These are phyloP conservation scores for Himalopsyche phryganea DNA, from an alignment of 1,140 invertebrate genomes.

Conservation along the genomic window DNA sequence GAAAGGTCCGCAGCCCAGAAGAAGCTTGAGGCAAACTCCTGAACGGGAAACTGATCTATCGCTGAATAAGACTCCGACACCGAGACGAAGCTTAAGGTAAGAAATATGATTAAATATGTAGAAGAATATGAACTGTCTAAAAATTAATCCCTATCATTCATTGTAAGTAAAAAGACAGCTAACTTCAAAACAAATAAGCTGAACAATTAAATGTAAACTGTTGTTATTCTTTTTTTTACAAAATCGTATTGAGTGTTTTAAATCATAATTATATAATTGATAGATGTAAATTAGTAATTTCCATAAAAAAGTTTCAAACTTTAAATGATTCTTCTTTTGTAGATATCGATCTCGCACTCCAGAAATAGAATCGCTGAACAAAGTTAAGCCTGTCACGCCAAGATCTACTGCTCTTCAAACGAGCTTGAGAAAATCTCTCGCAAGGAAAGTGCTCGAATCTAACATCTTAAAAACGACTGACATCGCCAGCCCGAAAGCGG, in stretches of 20 bases:
- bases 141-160: too few species aligned
- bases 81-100: slow-evolving; percentile 13
- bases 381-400: slow-evolving; percentile 1
- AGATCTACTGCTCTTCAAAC: slow-evolving; percentile 33
- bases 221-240: too few species aligned
- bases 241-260: too few species aligned
- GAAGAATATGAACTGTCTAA: too few species aligned
- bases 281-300: too few species aligned
- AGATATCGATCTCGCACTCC: slow-evolving; percentile 43
- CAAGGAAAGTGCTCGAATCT: slow-evolving; percentile 44
- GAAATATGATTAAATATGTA: neutral
- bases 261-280: too few species aligned
- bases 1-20: slow-evolving; percentile 5
- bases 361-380: slow-evolving; percentile 30
- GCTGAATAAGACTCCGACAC: neutral
- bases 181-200: too few species aligned
- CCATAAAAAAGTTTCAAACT: neutral
- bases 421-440: slow-evolving; percentile 42
- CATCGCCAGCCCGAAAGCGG: neutral
- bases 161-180: too few species aligned
- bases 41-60: slow-evolving; percentile 1
- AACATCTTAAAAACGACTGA: slow-evolving; percentile 41
- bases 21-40: slow-evolving; percentile 12
- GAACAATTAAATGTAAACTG: too few species aligned
- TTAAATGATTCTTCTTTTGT: slow-evolving; percentile 29